Evolutionary conservation across 2,113 vertebrate species (phyloP).

Genomic region (Typhlomys cinereus): DNA sequence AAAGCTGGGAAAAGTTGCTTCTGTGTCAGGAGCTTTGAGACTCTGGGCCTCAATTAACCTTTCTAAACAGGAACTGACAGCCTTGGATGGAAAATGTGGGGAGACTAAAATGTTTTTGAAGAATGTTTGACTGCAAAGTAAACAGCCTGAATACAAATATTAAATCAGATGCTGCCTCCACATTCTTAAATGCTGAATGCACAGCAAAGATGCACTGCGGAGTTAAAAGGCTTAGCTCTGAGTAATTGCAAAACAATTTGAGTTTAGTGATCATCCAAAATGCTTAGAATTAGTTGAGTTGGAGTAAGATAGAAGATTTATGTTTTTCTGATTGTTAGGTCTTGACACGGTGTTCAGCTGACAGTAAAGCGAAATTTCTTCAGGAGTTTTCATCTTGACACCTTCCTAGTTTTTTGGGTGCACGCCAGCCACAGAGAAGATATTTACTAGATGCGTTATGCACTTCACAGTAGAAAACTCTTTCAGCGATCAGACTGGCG

Average conservation of each 20-base stretch:
- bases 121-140: constrained; percentile 68
- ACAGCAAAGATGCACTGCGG: background rate
- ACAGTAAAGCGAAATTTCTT: background rate
- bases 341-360: background rate
- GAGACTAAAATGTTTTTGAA: constrained; percentile 56
- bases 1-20: constrained; percentile 54
- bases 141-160: constrained; percentile 62
- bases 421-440: background rate
- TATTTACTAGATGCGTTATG: constrained; percentile 26
- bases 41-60: constrained; percentile 60
- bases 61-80: constrained; percentile 64
- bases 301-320: background rate
- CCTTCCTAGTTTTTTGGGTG: constrained; percentile 15
- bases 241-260: constrained; percentile 41
- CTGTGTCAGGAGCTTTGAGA: constrained; percentile 56
- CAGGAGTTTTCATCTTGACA: constrained; percentile 32
- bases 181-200: constrained; percentile 16
- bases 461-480: background rate
- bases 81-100: constrained; percentile 54
- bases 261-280: constrained; percentile 13
- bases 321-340: constrained; percentile 41
- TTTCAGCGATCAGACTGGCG: background rate
- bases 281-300: constrained; percentile 22
- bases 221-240: constrained; percentile 38
- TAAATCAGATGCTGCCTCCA: constrained; percentile 56